Conservation (phyloP, 2,113 vertebrate species). For the Corythoichthys intestinalis region DNA sequence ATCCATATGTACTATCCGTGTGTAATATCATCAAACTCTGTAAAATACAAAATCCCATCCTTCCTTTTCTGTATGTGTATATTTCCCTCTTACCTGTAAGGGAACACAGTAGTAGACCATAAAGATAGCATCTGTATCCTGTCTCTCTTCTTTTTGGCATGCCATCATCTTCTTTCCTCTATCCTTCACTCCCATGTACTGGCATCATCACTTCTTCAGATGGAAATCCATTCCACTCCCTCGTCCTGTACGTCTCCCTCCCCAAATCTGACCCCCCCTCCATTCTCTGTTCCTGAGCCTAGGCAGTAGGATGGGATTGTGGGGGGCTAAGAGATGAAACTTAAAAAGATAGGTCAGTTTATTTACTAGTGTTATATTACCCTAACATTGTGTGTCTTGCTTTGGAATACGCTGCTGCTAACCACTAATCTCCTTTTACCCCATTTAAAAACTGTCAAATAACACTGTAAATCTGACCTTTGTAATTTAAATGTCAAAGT, state of each 20-base stretch:
- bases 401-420: conserved; percentile 34
- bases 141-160: conserved; percentile 62
- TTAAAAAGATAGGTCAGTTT: conserved; percentile 50
- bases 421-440: conserved; percentile 15
- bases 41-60: conserved; percentile 35
- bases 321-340: conserved; percentile 42
- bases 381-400: conserved; percentile 43
- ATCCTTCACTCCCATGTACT: conserved; percentile 33
- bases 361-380: conserved; percentile 32
- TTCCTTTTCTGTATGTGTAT: conserved; percentile 20
- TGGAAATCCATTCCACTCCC: conserved; percentile 62
- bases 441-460: conserved; percentile 2
- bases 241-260: conserved; percentile 60
- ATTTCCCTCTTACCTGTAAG: conserved; percentile 20
- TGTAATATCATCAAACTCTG: conserved; percentile 14
- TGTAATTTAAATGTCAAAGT: conserved; percentile 8
- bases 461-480: neutral
- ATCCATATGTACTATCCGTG: conserved; percentile 33
- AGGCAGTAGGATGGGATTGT: conserved; percentile 56
- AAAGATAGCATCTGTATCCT: conserved; percentile 68
- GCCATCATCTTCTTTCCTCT: conserved; percentile 49
- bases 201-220: conserved; percentile 48
- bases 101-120: conserved; percentile 35
- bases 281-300: conserved; percentile 56
- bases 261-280: conserved; percentile 56